A percentile compares a stretch with the other conserved stretches of the same genome.
These are phyloP conservation scores for Alligator mississippiensis DNA, from an alignment of 2,113 vertebrate species.

Conservation along the genomic window DNA sequence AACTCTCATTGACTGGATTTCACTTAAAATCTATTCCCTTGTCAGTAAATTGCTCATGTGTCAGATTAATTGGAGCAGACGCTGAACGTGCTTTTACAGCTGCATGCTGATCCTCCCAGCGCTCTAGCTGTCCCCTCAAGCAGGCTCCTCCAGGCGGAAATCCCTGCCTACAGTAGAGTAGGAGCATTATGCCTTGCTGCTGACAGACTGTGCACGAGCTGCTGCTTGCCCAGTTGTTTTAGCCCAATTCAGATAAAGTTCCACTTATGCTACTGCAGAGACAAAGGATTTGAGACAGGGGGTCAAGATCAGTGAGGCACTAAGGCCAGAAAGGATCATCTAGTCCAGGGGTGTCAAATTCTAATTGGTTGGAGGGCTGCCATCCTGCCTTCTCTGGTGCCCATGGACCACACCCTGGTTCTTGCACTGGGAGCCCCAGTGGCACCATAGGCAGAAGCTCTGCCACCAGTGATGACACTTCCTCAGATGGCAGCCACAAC, in stretches of 20 bases:
- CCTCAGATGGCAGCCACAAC: too few relatives aligned
- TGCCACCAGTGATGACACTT: too few relatives aligned
- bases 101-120: neutral
- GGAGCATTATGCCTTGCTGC: neutral
- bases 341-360: neutral
- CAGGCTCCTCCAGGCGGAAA: neutral
- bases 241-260: neutral
- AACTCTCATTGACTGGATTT: neutral
- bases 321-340: neutral
- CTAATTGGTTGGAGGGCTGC: too few relatives aligned
- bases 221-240: neutral
- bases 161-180: neutral
- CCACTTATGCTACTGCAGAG: neutral
- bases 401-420: too few relatives aligned
- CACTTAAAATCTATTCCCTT: neutral
- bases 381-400: too few relatives aligned
- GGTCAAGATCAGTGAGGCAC: neutral
- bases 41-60: too few relatives aligned
- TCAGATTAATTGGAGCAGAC: too few relatives aligned
- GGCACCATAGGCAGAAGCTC: too few relatives aligned
- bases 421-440: too few relatives aligned
- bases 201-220: accelerated
- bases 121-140: neutral
- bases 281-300: neutral
- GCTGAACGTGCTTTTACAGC: neutral